Evolutionary conservation across 1,140 invertebrate genomes (phyloP).

Genomic region (Pemphigus obesinymphae): DNA sequence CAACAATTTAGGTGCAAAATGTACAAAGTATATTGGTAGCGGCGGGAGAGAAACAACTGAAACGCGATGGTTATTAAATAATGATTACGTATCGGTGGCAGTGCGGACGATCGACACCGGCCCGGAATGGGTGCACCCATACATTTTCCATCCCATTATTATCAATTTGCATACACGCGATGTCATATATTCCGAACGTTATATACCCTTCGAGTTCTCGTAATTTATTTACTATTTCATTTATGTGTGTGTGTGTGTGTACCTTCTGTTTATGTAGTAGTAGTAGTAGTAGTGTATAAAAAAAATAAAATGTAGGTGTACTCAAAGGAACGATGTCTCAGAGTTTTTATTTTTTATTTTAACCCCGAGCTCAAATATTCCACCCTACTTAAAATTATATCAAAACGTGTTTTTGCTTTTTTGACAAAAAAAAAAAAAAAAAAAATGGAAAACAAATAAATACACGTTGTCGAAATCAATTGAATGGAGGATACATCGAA

Average conservation of each 20-base stretch:
- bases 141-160: slow-evolving; percentile 6
- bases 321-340: too few species aligned
- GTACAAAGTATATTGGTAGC: too few species aligned
- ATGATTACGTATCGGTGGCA: slow-evolving; percentile 14
- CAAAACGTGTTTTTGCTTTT: background rate
- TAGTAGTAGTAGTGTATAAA: background rate
- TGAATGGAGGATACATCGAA: too few species aligned
- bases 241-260: background rate
- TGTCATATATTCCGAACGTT: slow-evolving; percentile 8
- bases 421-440: too few species aligned
- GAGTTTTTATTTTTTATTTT: too few species aligned
- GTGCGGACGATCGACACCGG: too few species aligned
- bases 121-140: background rate
- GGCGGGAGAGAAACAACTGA: too few species aligned
- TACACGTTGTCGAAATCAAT: too few species aligned
- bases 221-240: slow-evolving; percentile 19
- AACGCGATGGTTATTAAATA: slow-evolving; percentile 6
- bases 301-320: background rate
- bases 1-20: too few species aligned
- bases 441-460: too few species aligned
- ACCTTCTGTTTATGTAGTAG: background rate
- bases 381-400: background rate
- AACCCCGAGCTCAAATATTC: background rate
- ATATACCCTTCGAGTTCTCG: slow-evolving; percentile 1
- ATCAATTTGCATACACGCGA: slow-evolving; percentile 37